Evolutionary conservation across 2,888 invertebrate species (phyloP), one percentile per base, ranked within the genome.

Genomic region (Phoenoteleia sp.): DNA sequence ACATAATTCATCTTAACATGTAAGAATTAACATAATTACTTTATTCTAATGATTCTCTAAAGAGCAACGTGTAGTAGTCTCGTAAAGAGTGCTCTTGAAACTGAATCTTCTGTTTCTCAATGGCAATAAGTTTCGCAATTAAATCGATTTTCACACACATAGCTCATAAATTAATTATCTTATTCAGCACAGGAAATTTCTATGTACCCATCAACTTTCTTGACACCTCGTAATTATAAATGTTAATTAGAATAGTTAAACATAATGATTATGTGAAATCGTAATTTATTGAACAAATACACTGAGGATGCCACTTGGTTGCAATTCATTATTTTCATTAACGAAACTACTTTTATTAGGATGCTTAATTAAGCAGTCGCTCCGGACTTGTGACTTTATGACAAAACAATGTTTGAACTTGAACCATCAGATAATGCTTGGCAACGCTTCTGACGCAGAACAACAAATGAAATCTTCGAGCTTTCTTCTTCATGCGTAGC

Each of bases 401-500:
- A 27, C 33, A 33, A 58, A 76, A 66, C 60, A 45, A 23, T 13
- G 23, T 23, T 54, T 54, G 71, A 71, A 52, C 71, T 54, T 13
- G 54, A 33, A 67, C 39, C 27, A 71, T 69, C 79, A 52, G 77
- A 69, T 67, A 52, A 45, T 54, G 4, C 29, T 47, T 58, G 64
- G 23, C 25, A 81, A 39, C 62, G 58, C 49, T 54, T 21, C 36
- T 42, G 66, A 64, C 67, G 66, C 64, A 56, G 69, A 82, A 79
- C 58, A 49, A 72, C 80, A 80, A 84, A 75, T 62, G 79, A 56
- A 71, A 76, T 69, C 80, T 81, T 82, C 54, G 58, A 67, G 62
- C 76, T 83, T 83, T 74, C 74, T 80, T 75, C 69, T 49, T 77
- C 77, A 77, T 77, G 86, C 83, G 86, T 83, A 49, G 71, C 76